These are phyloP conservation scores for Anoplolepis gracilipes DNA, from an alignment of 1,140 invertebrate species.

Conservation along the genomic window DNA sequence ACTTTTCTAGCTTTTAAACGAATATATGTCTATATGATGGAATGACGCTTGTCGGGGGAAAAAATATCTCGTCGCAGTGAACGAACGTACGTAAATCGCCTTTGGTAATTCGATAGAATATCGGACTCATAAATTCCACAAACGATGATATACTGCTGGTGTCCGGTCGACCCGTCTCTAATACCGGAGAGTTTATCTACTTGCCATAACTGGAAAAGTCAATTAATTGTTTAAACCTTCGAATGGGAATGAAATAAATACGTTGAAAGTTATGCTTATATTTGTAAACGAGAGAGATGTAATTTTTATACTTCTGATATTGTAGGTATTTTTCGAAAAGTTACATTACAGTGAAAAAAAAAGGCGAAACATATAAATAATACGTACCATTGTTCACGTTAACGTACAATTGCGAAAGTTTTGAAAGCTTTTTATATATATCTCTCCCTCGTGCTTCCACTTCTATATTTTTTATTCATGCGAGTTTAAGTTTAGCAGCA, in stretches of 20 bases:
- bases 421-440: neutral
- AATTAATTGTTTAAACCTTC: conserved; percentile 66
- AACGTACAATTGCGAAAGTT: conserved; percentile 41
- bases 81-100: conserved; percentile 74
- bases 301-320: neutral
- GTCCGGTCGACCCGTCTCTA: conserved; percentile 34
- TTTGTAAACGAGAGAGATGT: neutral
- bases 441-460: too few species aligned
- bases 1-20: conserved; percentile 12
- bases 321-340: neutral
- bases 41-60: neutral
- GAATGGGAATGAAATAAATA: conserved; percentile 56
- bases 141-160: conserved; percentile 73
- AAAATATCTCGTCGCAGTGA: conserved; percentile 68
- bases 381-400: neutral
- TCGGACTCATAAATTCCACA: conserved; percentile 72
- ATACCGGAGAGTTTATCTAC: conserved; percentile 12
- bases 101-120: conserved; percentile 74
- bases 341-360: neutral
- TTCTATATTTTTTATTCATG: neutral
- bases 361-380: neutral
- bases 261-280: neutral
- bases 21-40: neutral
- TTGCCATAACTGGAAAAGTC: conserved; percentile 56
- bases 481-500: conserved; percentile 31